Base-by-base conservation (phyloP, 2,113 vertebrate genomes). In the Laterallus jamaicensis region DNA sequence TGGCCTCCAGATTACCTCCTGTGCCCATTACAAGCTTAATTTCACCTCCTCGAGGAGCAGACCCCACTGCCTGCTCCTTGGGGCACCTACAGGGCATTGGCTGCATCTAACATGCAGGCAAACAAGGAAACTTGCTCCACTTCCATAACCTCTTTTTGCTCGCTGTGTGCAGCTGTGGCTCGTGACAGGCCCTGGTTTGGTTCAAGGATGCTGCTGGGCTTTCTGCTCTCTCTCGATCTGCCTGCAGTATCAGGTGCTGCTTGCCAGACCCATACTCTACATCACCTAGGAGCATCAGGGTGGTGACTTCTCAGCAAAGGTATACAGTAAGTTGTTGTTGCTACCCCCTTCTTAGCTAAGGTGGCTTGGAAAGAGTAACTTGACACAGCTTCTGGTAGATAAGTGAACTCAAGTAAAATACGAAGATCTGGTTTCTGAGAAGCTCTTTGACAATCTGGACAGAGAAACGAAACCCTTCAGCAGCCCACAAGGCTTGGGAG, bases 351-450 rank as follows among this genome's bases (percentile, higher is more conserved):
- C 82, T 62, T 83, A 88, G 68, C 88, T 50, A 87, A 55, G 9
- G 28, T 13, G 32, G 67, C 40, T 92, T 19, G 40, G 85, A 94
- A 90, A 86, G 50, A 92, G 88, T 95, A 95, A 95, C 88, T 68
- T 74, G 81, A 96, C 97, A 92, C 92, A 84, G 76, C 39, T 49
- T 91, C 47, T 93, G 75, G 85, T 68, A 93, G 88, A 78, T 79
- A 78, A 84, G 66, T 8, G 24, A 91, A 84, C 62, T 39, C 77
- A 31, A 88, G 66, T 62, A 7, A 94, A 92, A 95, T 17, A 62
- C 50, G 74, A 87, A 92, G 86, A 93, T 84, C 80, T 75, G 64
- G 88, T 94, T 97, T 97, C 84, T 79, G 83, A 96, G 73, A 91
- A 94, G 67, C 68, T 37, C 95, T 47, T 90, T 92, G 71, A 58